Evolutionary conservation across 2,888 invertebrate genomes (phyloP), one percentile per base, ranked within the genome.

Genomic region (Volucella inanis): DNA sequence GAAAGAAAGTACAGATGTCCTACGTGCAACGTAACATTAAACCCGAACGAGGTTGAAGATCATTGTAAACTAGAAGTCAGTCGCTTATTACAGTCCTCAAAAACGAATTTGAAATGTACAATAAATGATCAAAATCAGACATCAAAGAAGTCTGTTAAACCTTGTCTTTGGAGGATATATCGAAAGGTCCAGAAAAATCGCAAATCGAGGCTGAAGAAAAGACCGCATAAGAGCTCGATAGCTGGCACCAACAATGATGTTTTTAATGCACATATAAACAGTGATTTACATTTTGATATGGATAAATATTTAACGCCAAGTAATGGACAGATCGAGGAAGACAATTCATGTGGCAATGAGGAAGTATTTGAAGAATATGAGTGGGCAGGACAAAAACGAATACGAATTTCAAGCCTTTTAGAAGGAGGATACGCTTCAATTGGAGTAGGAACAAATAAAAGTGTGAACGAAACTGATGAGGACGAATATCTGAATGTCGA

Each of bases 311-410:
- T 96, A 68, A 90, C 91, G 88, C 90, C 90, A n/a, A 90, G 89
- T 41, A 88, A 87, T 78, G 87, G 87, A 0, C 78, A 83, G 31
- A 87, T 79, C 12, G 87, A 88, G 81, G 95, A 95, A 87, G 90
- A 90, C 18, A 94, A 94, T 67, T 95, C 95, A 76, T 95, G 87
- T 59, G 97, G 97, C 76, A 97, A 97, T 91, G 92, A 92, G 18
- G 94, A 93, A 80, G 93, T 92, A 62, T 95, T 93, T 90, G 96
- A 97, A 88, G 97, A 97, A 90, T 98, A 98, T 91, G 96, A 96
- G 90, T 98, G 98, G 98, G 97, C 97, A 39, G 97, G 97, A 0
- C 96, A 98, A 91, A 96, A 96, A 89, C 93, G 98, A 76, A 94
- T 97, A 70, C 93, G 96, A 4, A 96, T 95, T 0, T 94, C 95